Conservation (phyloP, 2,888 invertebrate species). For the Ferrisia virgata region DNA sequence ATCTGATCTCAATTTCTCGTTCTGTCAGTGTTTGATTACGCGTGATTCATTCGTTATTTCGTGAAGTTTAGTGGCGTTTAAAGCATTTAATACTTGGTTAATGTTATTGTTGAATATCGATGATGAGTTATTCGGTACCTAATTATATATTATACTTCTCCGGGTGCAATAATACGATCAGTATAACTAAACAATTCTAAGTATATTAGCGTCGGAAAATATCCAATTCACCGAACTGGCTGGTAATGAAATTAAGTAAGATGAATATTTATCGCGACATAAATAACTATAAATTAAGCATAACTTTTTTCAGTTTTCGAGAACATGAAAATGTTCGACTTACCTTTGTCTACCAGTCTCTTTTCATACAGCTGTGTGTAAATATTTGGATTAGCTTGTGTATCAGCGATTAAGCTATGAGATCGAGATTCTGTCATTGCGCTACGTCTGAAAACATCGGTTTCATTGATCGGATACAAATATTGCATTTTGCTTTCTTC, state of each 20-base stretch:
- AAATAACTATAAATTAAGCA: background rate
- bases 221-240: background rate
- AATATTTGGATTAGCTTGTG: background rate
- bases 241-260: background rate
- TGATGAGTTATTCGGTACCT: too few species aligned
- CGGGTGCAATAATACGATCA: too few species aligned
- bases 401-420: background rate
- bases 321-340: too few species aligned
- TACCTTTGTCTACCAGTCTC: constrained; percentile 12
- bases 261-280: background rate
- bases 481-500: background rate
- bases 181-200: background rate
- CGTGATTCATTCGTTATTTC: too few species aligned
- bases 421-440: background rate
- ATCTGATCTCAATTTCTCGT: too few species aligned
- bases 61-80: too few species aligned
- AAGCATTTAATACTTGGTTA: too few species aligned
- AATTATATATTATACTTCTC: too few species aligned
- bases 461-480: constrained; percentile 31
- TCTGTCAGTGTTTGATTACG: too few species aligned
- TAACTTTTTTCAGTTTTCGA: too few species aligned
- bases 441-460: background rate
- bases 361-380: constrained; percentile 10
- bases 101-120: too few species aligned
- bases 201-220: background rate